These are phyloP conservation scores for Toxotes chatareus DNA, from an alignment of 2,113 vertebrate species.

Conservation along the genomic window DNA sequence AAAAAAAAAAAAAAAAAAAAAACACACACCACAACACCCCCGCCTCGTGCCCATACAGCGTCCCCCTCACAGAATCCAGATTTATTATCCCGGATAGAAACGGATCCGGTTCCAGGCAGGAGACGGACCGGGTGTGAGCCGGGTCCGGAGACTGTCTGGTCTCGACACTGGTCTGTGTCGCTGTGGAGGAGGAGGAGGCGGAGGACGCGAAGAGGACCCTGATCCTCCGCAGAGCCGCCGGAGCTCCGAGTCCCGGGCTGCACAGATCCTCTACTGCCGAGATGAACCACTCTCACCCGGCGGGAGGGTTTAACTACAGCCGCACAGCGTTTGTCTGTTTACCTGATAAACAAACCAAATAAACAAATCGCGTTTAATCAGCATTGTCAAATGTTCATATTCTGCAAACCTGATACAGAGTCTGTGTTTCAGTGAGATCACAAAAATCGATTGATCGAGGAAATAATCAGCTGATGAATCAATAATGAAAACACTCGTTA, in stretches of 20 bases:
- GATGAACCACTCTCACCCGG: not conserved
- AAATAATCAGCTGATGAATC: no score
- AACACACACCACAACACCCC: not conserved
- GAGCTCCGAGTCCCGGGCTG: slow-evolving; percentile 23
- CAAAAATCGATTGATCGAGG: no score
- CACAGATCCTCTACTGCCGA: slow-evolving; percentile 15
- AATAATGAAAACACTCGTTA: no score
- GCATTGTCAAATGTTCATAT: no score
- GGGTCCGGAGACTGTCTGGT: not conserved
- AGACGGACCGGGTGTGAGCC: not conserved
- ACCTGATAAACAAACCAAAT: no score
- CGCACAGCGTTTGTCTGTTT: no score
- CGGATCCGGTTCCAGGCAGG: not conserved
- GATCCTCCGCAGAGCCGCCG: slow-evolving; percentile 58
- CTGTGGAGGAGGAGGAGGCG: slow-evolving; percentile 37
- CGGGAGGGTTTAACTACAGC: no score
- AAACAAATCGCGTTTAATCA: no score
- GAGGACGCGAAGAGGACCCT: slow-evolving; percentile 52
- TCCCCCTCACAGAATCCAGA: slow-evolving; percentile 20
- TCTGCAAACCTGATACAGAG: no score
- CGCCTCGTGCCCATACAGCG: slow-evolving; percentile 1
- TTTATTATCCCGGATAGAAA: not conserved
- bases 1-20: not conserved
- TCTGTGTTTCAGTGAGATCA: no score
- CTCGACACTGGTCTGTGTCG: not conserved